A percentile compares a stretch with the other conserved stretches of the same genome.
Evolutionary conservation across 2,113 vertebrate species (phyloP).

Genomic region (Dromaius novaehollandiae): DNA sequence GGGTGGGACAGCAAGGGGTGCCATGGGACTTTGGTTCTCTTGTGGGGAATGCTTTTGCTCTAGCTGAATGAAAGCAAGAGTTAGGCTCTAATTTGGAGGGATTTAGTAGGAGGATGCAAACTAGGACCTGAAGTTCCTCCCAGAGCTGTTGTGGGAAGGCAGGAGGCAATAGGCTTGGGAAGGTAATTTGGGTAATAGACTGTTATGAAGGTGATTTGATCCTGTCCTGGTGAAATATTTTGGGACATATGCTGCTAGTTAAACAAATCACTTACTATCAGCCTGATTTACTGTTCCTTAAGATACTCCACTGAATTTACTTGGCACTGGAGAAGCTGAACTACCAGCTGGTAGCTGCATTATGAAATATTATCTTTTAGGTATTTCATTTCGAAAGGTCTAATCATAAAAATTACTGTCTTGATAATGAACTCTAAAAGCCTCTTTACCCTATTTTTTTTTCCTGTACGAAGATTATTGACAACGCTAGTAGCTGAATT

Average conservation of each 20-base stretch:
- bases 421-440: background rate
- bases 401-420: background rate
- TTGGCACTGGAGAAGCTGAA: background rate
- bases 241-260: background rate
- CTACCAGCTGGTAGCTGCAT: background rate
- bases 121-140: background rate
- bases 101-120: background rate
- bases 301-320: background rate
- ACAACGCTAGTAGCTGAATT: constrained; percentile 86
- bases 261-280: background rate
- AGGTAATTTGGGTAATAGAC: background rate
- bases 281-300: background rate
- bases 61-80: background rate
- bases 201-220: background rate
- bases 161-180: background rate
- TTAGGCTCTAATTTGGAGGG: background rate
- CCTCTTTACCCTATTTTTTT: background rate
- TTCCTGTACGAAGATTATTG: constrained; percentile 74
- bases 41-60: background rate
- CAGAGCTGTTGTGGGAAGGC: background rate
- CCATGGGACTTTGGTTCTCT: background rate
- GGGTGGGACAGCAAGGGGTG: background rate
- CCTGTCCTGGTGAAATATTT: background rate
- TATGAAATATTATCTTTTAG: background rate
- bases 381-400: background rate